Percentiles rank a stretch among this genome's conserved stretches.
phyloP scores from a whole-genome alignment of 2,113 vertebrate genomes.

The Taurulus bubalis region DNA sequence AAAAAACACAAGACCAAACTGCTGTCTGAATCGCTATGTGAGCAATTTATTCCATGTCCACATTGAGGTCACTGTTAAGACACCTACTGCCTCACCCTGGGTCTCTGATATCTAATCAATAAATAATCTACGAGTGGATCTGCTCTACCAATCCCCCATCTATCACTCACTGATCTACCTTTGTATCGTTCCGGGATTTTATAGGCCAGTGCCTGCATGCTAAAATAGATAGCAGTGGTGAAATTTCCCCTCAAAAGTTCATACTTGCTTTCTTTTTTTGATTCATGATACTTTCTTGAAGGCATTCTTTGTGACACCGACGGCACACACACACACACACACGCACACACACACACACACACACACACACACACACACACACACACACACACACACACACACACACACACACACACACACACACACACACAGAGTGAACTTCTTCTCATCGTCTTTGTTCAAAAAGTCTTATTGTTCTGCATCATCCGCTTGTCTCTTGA shows the following conservation, averaged over 20 bases:
- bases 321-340: background rate
- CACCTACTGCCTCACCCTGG: constrained; percentile 49
- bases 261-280: background rate
- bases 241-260: constrained; percentile 14
- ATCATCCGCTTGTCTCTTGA: constrained; percentile 47
- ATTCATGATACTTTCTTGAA: constrained; percentile 12
- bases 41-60: constrained; percentile 53
- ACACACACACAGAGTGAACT: background rate
- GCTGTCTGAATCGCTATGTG: constrained; percentile 24
- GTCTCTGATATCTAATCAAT: constrained; percentile 78
- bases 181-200: constrained; percentile 42
- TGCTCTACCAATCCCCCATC: constrained; percentile 66
- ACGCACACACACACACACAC: background rate
- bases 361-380: background rate
- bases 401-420: background rate
- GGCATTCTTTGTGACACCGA: background rate
- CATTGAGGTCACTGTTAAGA: constrained; percentile 69
- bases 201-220: constrained; percentile 46
- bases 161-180: constrained; percentile 67
- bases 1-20: background rate
- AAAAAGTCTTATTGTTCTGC: constrained; percentile 40
- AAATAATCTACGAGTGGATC: constrained; percentile 77
- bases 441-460: constrained; percentile 29
- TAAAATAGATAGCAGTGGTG: constrained; percentile 17
- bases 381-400: background rate